Evolutionary conservation across 2,888 invertebrate genomes (phyloP), one percentile per base, ranked within the genome.

Genomic region (Drosophila algonquin): DNA sequence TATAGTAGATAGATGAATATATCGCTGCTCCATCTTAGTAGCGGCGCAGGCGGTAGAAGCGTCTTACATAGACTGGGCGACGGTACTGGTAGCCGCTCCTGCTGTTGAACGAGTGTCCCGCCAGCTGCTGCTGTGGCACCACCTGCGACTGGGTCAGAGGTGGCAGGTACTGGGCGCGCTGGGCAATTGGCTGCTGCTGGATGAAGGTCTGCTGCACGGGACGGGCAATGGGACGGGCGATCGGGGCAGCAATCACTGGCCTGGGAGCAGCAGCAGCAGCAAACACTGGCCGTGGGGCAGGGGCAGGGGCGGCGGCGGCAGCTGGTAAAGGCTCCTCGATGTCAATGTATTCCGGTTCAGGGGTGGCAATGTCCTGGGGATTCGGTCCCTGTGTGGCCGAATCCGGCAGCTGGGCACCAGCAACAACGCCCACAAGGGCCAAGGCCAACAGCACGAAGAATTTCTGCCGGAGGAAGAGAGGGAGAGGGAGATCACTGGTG

Each of bases 331-430:
- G 87, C 27, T 90, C 90, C 18, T 92, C 92, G n/a, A 92, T 91
- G 50, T 92, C 92, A 67, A 92, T 92, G 65, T 92, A 92, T 76
- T 92, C 92, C 50, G 92, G 92, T 70, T 92, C 92, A 1, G 92
- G 92, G 63, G 92, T 92, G 24, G 92, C 92, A 79, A 92, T 92
- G 68, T 92, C 92, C 85, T 92, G 92, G 1, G 92, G 92, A 76
- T 92, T 92, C 54, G 92, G 92, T 59, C 92, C 92, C 72, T 92
- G 92, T 24, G 92, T 92, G 10, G 92, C 92, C 3, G 91, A 92
- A 63, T 92, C 92, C 24, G 86, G 91, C 21, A 90, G 71, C 61
- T 83, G 87, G 21, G 85, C 90, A 45, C 87, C 90, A 45, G 81
- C 75, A 18, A 80, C 91, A 67, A 76, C 77, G 71, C 90, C 89